Base-by-base conservation (phyloP, 2,113 vertebrate genomes). In the Speoplatyrhinus poulsoni region DNA sequence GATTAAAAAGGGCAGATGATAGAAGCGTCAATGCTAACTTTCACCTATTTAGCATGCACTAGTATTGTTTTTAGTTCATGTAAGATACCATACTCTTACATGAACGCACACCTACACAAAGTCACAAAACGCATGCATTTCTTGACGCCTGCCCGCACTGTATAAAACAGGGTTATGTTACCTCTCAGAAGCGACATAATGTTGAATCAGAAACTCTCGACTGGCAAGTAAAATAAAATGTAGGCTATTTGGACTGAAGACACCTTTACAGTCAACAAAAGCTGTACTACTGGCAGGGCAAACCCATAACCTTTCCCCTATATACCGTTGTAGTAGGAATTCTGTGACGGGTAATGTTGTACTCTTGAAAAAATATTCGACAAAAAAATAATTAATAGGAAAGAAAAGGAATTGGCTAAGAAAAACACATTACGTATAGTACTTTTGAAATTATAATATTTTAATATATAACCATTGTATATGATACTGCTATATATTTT, bases 121-220 rank as follows among this genome's bases (percentile, higher is more conserved):
- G 9, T 17, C 9, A 12, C 3, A 15, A 8, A 17, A 10, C 1
- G 26, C 26, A 12, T 15, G 11, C 15, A 26, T 19, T 53, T 57
- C 46, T 16, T 6, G n/a, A n/a, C 9, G 19, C 10, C 12, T 12
- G 56, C 4, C 2, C 53, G 4, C 59, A 32, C 0, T 58, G 12
- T 19, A 16, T n/a, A 67, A 68, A 55, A 0, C 13, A 2, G 26
- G 46, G 46, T 61, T 41, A 10, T 5, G 70, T 89, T 91, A 92
- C 93, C 92, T 94, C 93, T 88, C 41, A 93, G 75, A 32, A 94
- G 90, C 12, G 92, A 81, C 93, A 94, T 94, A 46, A 60, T 74
- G 70, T 10, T 48, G 46, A 17, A 66, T 65, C 12, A 69, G 60
- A 56, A 61, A 49, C 54, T 19, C 19, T 50, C 41, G 15, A 52